Evolutionary conservation across 2,888 invertebrate genomes (phyloP), one percentile per base, ranked within the genome.

Genomic region (Pheosia tremula): DNA sequence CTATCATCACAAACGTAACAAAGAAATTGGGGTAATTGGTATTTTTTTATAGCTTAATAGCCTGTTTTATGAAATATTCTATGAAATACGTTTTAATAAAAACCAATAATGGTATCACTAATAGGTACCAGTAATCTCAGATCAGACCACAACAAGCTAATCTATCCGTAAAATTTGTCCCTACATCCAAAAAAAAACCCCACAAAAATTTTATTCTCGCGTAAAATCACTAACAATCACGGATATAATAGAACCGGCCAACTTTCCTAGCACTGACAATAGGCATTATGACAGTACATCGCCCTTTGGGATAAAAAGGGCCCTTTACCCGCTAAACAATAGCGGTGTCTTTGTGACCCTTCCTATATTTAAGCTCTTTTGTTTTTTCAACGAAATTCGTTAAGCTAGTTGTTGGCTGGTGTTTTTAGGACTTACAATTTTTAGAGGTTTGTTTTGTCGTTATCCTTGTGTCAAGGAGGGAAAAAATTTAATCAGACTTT

Each of bases 231-330:
- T 60, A 63, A 63, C 63, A 68, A 62, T 68, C 58, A 43, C 64
- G 52, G 62, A 61, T 70, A 71, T 68, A 59, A 58, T 60, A 8
- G 24, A 57, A 1, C 60, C 61, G 66, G 63, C 64, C 66, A 69
- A 72, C 59, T 69, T 68, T 66, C 61, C 61, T 58, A 54, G 62
- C 67, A 66, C 62, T 75, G 72, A 82, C 78, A 80, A 82, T 79
- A 71, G 75, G 71, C 59, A 79, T 80, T 80, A 77, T 82, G 68
- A 63, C 64, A 68, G 80, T 62, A 72, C 77, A 67, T 74, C 72
- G 80, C 77, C 79, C 81, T 78, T 76, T 69, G 59, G 63, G 70
- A 66, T 68, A 76, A 78, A 77, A 77, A 75, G 73, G 66, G 69
- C 75, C 69, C 79, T 77, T 81, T 74, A 71, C 55, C n/a, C n/a